Percentiles rank a stretch among this genome's conserved stretches.
Conservation (phyloP, 1,140 invertebrate genomes). For the Drosophila ambigua region DNA sequence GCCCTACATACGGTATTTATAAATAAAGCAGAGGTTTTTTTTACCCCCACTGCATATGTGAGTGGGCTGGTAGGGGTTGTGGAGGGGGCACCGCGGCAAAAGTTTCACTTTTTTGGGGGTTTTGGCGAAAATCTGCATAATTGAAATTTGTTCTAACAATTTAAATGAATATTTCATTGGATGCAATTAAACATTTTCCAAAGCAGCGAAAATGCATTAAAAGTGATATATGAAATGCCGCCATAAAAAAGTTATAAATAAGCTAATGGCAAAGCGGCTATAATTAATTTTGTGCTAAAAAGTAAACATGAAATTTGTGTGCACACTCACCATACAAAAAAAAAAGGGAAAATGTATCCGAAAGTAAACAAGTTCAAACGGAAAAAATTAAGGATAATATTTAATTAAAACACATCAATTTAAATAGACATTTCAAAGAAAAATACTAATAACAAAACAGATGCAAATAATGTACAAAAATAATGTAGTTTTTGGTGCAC, state of each 20-base stretch:
- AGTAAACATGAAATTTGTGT: neutral
- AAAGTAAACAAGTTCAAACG: conserved; percentile 6
- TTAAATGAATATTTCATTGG: conserved; percentile 75
- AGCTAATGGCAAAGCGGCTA: conserved; percentile 4
- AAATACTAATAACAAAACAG: neutral
- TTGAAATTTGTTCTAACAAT: conserved; percentile 69
- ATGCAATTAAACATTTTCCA: conserved; percentile 60
- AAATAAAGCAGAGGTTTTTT: conserved; percentile 61
- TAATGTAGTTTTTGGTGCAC: too few species aligned
- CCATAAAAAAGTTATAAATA: conserved; percentile 6
- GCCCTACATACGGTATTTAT: conserved; percentile 57
- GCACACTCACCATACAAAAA: neutral
- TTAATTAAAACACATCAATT: neutral
- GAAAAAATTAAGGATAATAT: neutral
- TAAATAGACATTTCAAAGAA: neutral
- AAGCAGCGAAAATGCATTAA: conserved; percentile 36
- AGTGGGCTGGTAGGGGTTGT: neutral
- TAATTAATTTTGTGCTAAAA: conserved; percentile 23
- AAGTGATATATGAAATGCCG: conserved; percentile 8
- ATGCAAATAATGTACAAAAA: too few species aligned
- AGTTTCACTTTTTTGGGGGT: conserved; percentile 17
- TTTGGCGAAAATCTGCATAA: conserved; percentile 62
- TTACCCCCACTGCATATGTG: conserved; percentile 26
- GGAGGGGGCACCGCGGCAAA: neutral
- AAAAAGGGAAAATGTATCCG: neutral